Base-by-base conservation (phyloP, 2,888 invertebrate species). In the Platypus cylindrus region DNA sequence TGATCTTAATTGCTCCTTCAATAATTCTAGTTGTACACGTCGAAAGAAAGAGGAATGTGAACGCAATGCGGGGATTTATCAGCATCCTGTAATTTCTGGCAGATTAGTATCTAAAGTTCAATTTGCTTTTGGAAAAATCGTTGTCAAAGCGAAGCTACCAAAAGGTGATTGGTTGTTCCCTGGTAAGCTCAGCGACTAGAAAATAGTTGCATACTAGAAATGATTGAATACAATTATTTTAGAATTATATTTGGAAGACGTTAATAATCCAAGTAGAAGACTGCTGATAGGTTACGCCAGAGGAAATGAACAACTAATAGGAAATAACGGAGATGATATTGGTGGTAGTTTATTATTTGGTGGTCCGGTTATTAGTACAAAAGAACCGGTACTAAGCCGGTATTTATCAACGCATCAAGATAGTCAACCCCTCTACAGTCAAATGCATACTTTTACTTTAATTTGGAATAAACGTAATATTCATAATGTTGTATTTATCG, bases 371-470 rank as follows among this genome's bases (percentile, higher is more conserved):
- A 53, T 65, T 50, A 56, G 60, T 38, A 23, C 37, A 2, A 47
- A 53, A 3, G 56, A 49, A 43, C 45, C 44, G 7, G 12, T 29
- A 25, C 27, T 39, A 26, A 44, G 46, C 28, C 26, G 28, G 14
- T 41, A 45, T 36, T 36, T 50, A 17, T 36, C 36, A 24, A 39
- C 46, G 2, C 32, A 33, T 17, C 18, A 13, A 24, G 22, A 22
- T 7, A 16, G 12, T 2, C 43, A 34, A 2, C 44, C 53, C 1
- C 72, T 73, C 69, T 70, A 71, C 8, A 62, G 70, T 3, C 64
- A 67, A 8, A 78, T 70, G 54, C 82, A 83, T 47, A 60, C 61
- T 1, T 84, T 73, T 52, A 65, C 67, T 5, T 37, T 81, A 1
- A 67, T 68, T 33, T 85, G 84, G 84, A 66, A 64, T 5, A n/a